Evolutionary conservation across 2,888 invertebrate species (phyloP).

Genomic region (Cantharis lateralis): DNA sequence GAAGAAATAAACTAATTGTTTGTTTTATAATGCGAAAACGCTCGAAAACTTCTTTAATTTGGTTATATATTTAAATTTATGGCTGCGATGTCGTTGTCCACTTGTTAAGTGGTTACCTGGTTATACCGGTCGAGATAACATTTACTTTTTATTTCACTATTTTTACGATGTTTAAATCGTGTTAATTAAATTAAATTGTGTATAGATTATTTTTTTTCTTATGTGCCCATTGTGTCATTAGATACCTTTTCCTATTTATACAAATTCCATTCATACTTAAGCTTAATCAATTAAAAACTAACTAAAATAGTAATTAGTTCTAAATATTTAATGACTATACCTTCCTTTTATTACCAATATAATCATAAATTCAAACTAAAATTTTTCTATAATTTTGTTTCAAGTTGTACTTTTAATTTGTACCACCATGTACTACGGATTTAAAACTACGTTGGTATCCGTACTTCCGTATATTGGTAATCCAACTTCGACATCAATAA

Average conservation of each 20-base stretch:
- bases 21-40: constrained; percentile 13
- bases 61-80: constrained; percentile 27
- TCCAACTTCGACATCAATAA: no score
- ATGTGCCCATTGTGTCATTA: neutral
- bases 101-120: constrained; percentile 25
- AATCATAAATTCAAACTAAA: neutral
- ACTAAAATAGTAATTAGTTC: neutral
- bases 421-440: no score
- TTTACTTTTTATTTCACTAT: constrained; percentile 11
- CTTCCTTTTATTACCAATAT: neutral
- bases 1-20: constrained; percentile 25
- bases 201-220: constrained; percentile 16
- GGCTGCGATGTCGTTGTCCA: constrained; percentile 22
- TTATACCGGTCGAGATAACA: constrained; percentile 29
- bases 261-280: neutral
- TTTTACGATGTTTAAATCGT: constrained; percentile 18
- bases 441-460: no score
- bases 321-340: neutral
- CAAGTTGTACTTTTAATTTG: no score
- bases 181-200: constrained; percentile 31
- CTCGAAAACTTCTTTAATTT: constrained; percentile 19
- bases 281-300: neutral
- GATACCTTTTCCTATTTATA: neutral
- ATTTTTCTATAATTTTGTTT: no score
- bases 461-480: no score